Evolutionary conservation across 2,113 vertebrate genomes (phyloP).

Genomic region (Hippotragus niger): DNA sequence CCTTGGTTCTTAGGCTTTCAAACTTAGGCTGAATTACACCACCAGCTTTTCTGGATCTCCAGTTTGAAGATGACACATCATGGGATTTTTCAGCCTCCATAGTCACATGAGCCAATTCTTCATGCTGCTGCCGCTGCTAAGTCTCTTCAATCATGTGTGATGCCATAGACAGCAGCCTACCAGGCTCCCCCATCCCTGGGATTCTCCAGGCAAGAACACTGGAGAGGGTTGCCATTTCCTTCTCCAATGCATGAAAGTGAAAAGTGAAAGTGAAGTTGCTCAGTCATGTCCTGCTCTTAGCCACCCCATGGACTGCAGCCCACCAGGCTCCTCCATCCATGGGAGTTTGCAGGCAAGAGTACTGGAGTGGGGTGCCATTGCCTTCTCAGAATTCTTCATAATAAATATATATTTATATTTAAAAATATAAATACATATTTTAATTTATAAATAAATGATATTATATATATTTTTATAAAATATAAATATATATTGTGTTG

Average conservation of each 20-base stretch:
- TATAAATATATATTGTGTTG: background rate
- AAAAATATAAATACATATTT: background rate
- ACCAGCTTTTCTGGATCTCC: background rate
- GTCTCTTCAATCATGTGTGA: rapidly evolving
- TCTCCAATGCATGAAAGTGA: too few species aligned
- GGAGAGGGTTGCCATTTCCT: too few species aligned
- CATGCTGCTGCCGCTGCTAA: too few species aligned
- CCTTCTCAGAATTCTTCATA: background rate
- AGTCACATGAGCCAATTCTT: background rate
- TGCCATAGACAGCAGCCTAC: too few species aligned
- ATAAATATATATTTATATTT: background rate
- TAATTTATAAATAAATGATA: background rate
- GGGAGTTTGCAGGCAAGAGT: too few species aligned
- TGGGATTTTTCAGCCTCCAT: background rate
- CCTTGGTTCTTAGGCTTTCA: background rate
- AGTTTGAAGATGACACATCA: background rate
- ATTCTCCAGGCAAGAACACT: too few species aligned
- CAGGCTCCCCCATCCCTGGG: too few species aligned
- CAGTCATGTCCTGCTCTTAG: too few species aligned
- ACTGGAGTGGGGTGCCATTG: too few species aligned
- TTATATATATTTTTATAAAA: background rate
- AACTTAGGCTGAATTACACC: background rate
- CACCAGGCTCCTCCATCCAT: too few species aligned
- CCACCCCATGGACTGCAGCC: too few species aligned
- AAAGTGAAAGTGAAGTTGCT: too few species aligned